A percentile compares a stretch with the other conserved stretches of the same genome.
phyloP scores from a whole-genome alignment of 1,140 invertebrate genomes.

The Drosophila nasuta region DNA sequence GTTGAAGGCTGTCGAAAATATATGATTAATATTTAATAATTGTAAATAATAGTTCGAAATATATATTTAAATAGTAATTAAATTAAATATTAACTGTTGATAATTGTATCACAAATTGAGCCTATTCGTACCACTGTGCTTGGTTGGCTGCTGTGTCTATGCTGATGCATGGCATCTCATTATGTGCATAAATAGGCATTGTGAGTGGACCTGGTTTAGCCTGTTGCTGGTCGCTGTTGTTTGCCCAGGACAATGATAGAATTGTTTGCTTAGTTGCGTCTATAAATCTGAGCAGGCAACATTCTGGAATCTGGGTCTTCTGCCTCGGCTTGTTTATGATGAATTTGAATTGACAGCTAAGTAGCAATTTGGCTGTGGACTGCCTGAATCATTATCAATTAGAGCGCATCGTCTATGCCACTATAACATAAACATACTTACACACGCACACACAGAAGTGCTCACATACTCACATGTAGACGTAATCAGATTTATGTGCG shows the following conservation, averaged over 20 bases:
- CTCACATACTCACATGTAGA: conserved; percentile 20
- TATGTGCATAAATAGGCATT: conserved; percentile 73
- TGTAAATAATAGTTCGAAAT: too few relatives aligned
- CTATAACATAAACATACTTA: background rate
- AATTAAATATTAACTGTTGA: background rate
- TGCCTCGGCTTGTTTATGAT: conserved; percentile 53
- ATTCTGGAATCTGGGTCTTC: background rate
- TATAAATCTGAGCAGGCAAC: conserved; percentile 61
- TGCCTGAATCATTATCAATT: conserved; percentile 66
- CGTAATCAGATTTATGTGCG: conserved; percentile 66
- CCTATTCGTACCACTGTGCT: background rate
- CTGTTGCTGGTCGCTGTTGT: conserved; percentile 55
- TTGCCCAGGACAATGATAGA: conserved; percentile 41
- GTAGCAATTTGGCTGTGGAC: conserved; percentile 36
- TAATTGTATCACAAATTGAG: background rate
- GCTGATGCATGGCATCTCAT: conserved; percentile 70
- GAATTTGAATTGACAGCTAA: conserved; percentile 66
- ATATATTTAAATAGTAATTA: background rate
- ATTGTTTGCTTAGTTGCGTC: conserved; percentile 57
- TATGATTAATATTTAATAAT: too few relatives aligned
- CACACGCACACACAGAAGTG: conserved; percentile 12
- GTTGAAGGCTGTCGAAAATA: background rate
- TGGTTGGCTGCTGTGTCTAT: conserved; percentile 38
- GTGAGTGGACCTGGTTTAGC: conserved; percentile 41
- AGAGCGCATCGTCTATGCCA: conserved; percentile 52